Conservation (phyloP, 2,113 vertebrate genomes). For the Hydrochoerus hydrochaeris region DNA sequence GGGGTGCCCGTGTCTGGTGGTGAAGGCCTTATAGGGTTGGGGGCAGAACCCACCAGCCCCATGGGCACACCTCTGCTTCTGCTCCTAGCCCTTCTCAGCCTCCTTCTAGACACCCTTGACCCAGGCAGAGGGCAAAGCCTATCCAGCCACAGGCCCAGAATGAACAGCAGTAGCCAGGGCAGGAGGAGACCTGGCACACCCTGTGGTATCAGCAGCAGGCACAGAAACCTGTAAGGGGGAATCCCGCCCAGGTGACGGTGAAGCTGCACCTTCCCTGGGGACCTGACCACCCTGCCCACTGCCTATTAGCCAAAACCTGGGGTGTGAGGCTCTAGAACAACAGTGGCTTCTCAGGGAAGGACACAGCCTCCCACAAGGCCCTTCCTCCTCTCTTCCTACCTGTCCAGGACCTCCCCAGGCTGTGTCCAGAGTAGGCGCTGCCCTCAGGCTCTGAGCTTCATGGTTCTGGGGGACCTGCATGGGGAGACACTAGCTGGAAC, state of each 20-base stretch:
- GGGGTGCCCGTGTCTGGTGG: not conserved
- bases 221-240: rapidly evolving
- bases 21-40: not conserved
- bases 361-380: not conserved
- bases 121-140: not conserved
- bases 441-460: rapidly evolving
- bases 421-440: not conserved
- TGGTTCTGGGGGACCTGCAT: rapidly evolving
- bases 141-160: not conserved
- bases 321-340: not conserved
- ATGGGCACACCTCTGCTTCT: not conserved
- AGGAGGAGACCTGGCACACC: not conserved
- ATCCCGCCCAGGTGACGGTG: rapidly evolving
- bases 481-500: not conserved
- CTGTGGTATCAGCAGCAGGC: rapidly evolving
- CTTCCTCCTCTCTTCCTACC: rapidly evolving
- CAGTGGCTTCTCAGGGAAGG: not conserved
- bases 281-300: not conserved
- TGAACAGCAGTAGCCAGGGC: rapidly evolving
- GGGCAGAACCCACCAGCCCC: not conserved
- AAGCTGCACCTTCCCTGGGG: not conserved
- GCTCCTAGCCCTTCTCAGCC: rapidly evolving
- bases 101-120: rapidly evolving
- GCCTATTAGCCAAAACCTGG: not conserved
- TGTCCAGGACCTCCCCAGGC: rapidly evolving